A percentile compares a stretch with the other conserved stretches of the same genome.
phyloP scores from a whole-genome alignment of 2,113 vertebrate species.

The Oryzias melastigma region DNA sequence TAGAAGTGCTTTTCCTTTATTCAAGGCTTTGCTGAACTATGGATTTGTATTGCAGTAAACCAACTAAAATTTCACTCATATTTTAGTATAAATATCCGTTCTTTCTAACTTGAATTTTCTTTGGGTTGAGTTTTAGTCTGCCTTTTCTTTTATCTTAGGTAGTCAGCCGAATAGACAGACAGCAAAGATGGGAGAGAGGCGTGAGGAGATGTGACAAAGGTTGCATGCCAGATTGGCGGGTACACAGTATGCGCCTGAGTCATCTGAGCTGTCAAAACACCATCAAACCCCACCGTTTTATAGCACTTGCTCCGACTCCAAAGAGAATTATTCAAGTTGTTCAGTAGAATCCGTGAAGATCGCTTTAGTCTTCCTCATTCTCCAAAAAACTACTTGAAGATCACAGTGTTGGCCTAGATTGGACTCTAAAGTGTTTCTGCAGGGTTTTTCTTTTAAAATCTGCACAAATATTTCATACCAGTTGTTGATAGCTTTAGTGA shows the following conservation, averaged over 20 bases:
- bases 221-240: constrained; percentile 66
- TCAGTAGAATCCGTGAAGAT: constrained; percentile 9
- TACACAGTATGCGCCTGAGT: constrained; percentile 63
- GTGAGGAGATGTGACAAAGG: constrained; percentile 62
- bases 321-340: constrained; percentile 19
- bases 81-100: background rate
- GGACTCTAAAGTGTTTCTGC: too few relatives aligned
- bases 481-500: too few relatives aligned
- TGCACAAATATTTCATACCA: too few relatives aligned
- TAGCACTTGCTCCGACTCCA: constrained; percentile 23
- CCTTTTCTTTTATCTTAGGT: constrained; percentile 17
- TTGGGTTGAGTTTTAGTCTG: constrained; percentile 22
- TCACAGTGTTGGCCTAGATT: too few relatives aligned
- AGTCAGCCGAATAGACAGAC: constrained; percentile 46
- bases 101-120: background rate
- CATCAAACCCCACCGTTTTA: constrained; percentile 34
- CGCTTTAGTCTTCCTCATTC: background rate
- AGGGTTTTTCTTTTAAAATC: too few relatives aligned
- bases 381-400: too few relatives aligned
- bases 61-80: background rate
- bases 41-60: background rate
- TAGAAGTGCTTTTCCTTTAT: background rate
- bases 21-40: background rate
- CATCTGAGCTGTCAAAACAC: constrained; percentile 54
- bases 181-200: constrained; percentile 60